Evolutionary conservation across 2,113 vertebrate genomes (phyloP).

Genomic region (Barbus barbus): DNA sequence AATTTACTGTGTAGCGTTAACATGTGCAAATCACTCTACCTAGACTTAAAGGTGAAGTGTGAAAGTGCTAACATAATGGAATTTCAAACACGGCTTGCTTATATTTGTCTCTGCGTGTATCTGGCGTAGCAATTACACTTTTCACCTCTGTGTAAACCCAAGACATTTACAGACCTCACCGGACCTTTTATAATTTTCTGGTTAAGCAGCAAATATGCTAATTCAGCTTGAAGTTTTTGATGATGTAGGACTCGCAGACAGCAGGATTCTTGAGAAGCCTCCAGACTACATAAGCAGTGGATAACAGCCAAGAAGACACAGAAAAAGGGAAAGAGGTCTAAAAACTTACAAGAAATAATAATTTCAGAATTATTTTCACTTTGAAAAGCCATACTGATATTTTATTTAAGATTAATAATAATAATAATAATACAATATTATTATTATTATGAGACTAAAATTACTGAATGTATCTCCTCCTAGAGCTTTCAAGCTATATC

Average conservation of each 20-base stretch:
- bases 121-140: neutral
- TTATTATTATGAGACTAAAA: neutral
- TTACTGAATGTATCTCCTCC: neutral
- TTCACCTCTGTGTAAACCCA: neutral
- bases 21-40: neutral
- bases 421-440: too few relatives aligned
- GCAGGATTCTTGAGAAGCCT: neutral
- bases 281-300: neutral
- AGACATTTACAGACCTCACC: constrained; percentile 1
- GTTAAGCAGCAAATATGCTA: constrained; percentile 18
- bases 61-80: constrained; percentile 2
- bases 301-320: neutral
- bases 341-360: neutral
- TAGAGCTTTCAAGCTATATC: neutral
- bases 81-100: neutral
- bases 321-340: neutral
- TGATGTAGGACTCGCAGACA: constrained; percentile 15
- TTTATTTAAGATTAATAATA: neutral
- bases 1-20: neutral
- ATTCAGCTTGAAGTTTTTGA: neutral
- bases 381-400: neutral
- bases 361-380: neutral
- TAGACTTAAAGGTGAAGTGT: neutral
- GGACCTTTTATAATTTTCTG: neutral
- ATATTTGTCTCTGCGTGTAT: neutral